Conservation (phyloP, 2,888 invertebrate genomes). For the Lingula anatina region DNA sequence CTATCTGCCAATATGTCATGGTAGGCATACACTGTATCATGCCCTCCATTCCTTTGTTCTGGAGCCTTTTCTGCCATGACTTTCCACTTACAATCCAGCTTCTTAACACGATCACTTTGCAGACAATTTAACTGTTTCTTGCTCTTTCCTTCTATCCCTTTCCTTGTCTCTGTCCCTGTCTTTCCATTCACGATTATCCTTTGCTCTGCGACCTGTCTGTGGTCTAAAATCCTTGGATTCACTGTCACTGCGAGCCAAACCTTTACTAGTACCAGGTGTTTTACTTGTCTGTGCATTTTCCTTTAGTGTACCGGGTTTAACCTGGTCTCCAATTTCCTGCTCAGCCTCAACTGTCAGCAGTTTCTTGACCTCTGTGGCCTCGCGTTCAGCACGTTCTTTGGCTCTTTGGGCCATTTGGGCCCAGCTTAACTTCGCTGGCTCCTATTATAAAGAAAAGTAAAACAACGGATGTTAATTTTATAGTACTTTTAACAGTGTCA, state of each 20-base stretch:
- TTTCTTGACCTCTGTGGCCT: constrained; percentile 16
- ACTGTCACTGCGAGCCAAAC: constrained; percentile 16
- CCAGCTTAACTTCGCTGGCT: constrained; percentile 29
- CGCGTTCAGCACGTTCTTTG: constrained; percentile 16
- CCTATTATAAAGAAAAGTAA: neutral
- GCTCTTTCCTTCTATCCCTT: constrained; percentile 13
- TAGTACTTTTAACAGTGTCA: neutral
- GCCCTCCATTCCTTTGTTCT: neutral
- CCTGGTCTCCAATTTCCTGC: neutral
- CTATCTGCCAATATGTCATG: too few species aligned
- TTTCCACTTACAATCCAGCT: too few species aligned
- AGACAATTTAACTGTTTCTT: constrained; percentile 9
- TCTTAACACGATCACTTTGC: too few species aligned
- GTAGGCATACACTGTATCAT: neutral
- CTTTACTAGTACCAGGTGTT: neutral
- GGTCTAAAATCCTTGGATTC: constrained; percentile 25
- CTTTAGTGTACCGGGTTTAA: too few species aligned
- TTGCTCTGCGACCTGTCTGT: constrained; percentile 86
- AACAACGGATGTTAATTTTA: neutral
- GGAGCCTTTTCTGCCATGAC: neutral
- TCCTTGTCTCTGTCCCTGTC: constrained; percentile 14
- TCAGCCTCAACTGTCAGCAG: constrained; percentile 10
- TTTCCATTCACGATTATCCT: constrained; percentile 69
- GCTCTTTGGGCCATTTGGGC: constrained; percentile 35
- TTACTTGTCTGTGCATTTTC: too few species aligned